Percentiles rank a stretch among this genome's conserved stretches.
Conservation (phyloP, 2,797 vertebrate species). For the Notamacropus eugenii region DNA sequence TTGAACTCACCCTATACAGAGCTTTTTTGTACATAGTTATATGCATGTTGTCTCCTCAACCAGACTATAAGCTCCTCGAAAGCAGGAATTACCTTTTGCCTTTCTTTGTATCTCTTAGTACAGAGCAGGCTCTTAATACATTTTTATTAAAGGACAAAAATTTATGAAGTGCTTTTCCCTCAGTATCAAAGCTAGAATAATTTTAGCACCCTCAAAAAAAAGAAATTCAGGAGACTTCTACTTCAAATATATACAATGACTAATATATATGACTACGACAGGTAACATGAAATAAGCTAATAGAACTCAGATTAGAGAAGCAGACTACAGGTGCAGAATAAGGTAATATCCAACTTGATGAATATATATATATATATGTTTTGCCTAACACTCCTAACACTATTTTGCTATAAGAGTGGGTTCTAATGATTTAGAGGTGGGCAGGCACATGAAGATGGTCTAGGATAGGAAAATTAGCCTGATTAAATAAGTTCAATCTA, state of each 20-base stretch:
- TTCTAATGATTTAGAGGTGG: background rate
- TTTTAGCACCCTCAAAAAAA: slow-evolving; percentile 13
- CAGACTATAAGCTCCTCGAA: background rate
- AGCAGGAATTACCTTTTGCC: background rate
- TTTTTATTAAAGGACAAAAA: background rate
- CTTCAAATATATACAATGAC: background rate
- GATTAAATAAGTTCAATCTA: background rate
- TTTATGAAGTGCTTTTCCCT: background rate
- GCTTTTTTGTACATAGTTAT: background rate
- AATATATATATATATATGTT: too few relatives aligned
- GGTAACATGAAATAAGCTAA: background rate
- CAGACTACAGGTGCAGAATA: background rate
- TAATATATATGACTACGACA: background rate
- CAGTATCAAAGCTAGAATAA: slow-evolving; percentile 19
- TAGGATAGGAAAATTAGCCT: background rate
- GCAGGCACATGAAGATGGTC: background rate
- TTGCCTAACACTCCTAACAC: background rate
- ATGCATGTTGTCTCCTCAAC: background rate
- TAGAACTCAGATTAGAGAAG: background rate
- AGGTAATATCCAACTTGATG: background rate
- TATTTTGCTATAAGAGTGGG: background rate
- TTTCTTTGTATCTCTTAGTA: background rate
- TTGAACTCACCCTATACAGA: background rate
- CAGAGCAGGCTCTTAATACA: background rate
- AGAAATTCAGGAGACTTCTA: background rate